phyloP scores from a whole-genome alignment of 2,113 vertebrate species.

The Lepus americanus region DNA sequence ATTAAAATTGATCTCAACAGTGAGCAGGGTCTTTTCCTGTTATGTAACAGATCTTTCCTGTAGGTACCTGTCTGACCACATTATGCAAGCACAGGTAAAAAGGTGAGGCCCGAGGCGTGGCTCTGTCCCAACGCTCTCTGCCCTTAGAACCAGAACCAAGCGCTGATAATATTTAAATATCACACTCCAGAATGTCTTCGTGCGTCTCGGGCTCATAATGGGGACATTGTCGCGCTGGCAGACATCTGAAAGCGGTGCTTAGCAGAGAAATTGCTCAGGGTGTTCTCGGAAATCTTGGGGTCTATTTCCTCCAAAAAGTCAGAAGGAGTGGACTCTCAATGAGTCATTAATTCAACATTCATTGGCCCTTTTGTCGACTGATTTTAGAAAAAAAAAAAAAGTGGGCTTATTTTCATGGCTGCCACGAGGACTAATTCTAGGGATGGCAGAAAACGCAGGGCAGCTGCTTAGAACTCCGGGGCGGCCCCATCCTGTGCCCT shows the following conservation, averaged over 20 bases:
- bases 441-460: constrained; percentile 55
- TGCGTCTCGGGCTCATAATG: background rate
- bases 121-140: background rate
- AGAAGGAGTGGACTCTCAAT: constrained; percentile 73
- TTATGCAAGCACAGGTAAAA: background rate
- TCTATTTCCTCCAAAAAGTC: constrained; percentile 75
- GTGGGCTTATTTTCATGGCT: constrained; percentile 72
- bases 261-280: constrained; percentile 58
- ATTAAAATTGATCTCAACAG: background rate
- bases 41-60: background rate
- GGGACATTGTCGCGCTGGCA: background rate
- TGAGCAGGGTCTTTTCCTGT: background rate
- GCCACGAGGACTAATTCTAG: constrained; percentile 57
- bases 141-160: background rate
- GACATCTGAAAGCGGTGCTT: constrained; percentile 37
- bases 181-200: background rate
- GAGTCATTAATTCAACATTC: constrained; percentile 80
- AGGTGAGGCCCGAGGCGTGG: background rate
- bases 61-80: background rate
- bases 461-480: constrained; percentile 73
- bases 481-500: background rate
- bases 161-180: background rate
- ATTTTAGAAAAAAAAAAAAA: constrained; percentile 20
- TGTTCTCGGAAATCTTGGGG: constrained; percentile 78
- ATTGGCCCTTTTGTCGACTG: constrained; percentile 73